phyloP scores from a whole-genome alignment of 2,797 vertebrate genomes.

The Acanthurus tractus region DNA sequence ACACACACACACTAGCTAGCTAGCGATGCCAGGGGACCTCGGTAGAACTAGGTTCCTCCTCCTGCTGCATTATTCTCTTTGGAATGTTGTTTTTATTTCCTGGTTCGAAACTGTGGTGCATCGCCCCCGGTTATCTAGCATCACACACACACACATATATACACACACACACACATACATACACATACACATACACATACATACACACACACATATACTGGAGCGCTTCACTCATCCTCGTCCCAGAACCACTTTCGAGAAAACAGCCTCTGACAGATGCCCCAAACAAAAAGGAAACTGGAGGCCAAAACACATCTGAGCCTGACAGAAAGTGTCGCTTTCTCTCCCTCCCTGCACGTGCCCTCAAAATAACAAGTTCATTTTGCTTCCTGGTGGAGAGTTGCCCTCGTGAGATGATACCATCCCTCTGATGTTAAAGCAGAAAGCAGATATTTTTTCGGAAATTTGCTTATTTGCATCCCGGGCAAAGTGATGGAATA shows the following conservation, averaged over 20 bases:
- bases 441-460: slow-evolving; percentile 19
- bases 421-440: not conserved
- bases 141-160: not conserved
- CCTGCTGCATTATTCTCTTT: slow-evolving; percentile 84
- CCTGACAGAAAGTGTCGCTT: slow-evolving; percentile 35
- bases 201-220: not conserved
- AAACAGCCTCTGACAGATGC: slow-evolving; percentile 76
- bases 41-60: slow-evolving; percentile 75
- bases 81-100: slow-evolving; percentile 82
- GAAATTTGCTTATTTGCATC: not conserved
- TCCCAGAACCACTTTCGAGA: slow-evolving; percentile 73
- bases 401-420: not conserved
- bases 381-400: slow-evolving; percentile 30
- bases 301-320: slow-evolving; percentile 59
- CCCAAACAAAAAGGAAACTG: slow-evolving; percentile 65
- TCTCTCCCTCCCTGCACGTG: slow-evolving; percentile 1
- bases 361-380: slow-evolving; percentile 54
- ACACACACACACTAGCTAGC: slow-evolving; percentile 22
- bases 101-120: slow-evolving; percentile 66
- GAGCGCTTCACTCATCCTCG: slow-evolving; percentile 55
- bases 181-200: not conserved
- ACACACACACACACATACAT: slow-evolving; percentile 4
- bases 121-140: slow-evolving; percentile 63
- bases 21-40: slow-evolving; percentile 71
- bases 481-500: slow-evolving; percentile 1